These are phyloP conservation scores for Agrenia bidenticulata DNA, from an alignment of 2,888 invertebrate species.

Conservation along the genomic window DNA sequence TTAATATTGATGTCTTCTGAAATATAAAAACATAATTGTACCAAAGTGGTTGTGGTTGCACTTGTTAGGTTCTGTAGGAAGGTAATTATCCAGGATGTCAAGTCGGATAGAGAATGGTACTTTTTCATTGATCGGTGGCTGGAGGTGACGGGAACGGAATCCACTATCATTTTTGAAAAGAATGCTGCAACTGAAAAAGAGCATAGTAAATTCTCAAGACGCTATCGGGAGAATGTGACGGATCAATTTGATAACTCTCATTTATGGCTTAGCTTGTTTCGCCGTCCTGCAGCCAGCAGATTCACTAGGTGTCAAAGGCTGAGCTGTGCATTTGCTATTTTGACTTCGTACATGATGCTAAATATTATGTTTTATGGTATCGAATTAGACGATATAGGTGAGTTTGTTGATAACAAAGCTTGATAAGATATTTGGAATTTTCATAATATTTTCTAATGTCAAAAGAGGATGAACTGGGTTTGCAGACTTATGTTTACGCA, in stretches of 20 bases:
- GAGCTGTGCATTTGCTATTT: slow-evolving; percentile 54
- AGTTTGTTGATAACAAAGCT: slow-evolving; percentile 6
- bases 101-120: slow-evolving; percentile 21
- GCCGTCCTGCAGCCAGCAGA: slow-evolving; percentile 53
- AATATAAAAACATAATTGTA: too few relatives aligned
- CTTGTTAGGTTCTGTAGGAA: slow-evolving; percentile 31
- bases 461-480: slow-evolving; percentile 10
- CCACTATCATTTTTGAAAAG: slow-evolving; percentile 28
- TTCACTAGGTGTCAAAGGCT: slow-evolving; percentile 55
- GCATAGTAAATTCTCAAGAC: slow-evolving; percentile 15
- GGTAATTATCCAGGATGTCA: slow-evolving; percentile 32
- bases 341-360: slow-evolving; percentile 54
- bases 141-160: slow-evolving; percentile 25
- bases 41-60: too few relatives aligned
- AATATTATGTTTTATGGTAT: slow-evolving; percentile 54
- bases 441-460: background rate
- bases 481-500: slow-evolving; percentile 7
- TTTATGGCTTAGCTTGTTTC: slow-evolving; percentile 55
- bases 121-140: slow-evolving; percentile 43
- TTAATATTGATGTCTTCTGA: slow-evolving; percentile 8
- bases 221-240: slow-evolving; percentile 41
- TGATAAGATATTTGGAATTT: slow-evolving; percentile 15
- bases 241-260: slow-evolving; percentile 53
- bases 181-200: slow-evolving; percentile 17
- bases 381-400: slow-evolving; percentile 4